phyloP scores from a whole-genome alignment of 2,797 vertebrate species.

The Poeciliopsis presidionis region DNA sequence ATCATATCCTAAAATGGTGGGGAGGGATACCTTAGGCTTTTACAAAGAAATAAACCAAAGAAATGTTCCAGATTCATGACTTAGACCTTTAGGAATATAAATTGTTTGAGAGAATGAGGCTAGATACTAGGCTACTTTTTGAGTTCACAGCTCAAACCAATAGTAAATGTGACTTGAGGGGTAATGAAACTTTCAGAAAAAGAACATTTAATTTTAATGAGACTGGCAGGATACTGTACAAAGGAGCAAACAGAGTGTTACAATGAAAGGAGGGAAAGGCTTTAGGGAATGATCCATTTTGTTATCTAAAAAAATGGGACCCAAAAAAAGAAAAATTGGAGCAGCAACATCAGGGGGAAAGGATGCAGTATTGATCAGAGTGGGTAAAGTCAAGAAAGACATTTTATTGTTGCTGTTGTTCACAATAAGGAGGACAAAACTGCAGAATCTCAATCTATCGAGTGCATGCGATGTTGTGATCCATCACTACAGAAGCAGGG shows the following conservation, averaged over 20 bases:
- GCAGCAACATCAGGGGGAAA: background rate
- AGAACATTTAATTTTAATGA: constrained; percentile 1
- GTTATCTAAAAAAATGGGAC: background rate
- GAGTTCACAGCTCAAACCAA: constrained; percentile 14
- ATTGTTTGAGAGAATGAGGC: constrained; percentile 12
- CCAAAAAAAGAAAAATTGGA: constrained; percentile 1
- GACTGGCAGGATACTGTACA: background rate
- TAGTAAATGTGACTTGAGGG: constrained; percentile 10
- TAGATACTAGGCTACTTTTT: constrained; percentile 21
- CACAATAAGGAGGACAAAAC: constrained; percentile 62
- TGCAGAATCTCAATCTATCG: constrained; percentile 58
- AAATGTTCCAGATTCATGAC: constrained; percentile 15
- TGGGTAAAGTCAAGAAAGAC: constrained; percentile 26
- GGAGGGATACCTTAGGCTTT: background rate
- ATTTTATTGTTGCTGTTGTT: constrained; percentile 51
- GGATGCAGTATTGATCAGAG: constrained; percentile 30
- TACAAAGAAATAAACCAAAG: background rate
- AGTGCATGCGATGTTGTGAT: constrained; percentile 53
- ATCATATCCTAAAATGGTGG: background rate
- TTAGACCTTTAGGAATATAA: constrained; percentile 15
- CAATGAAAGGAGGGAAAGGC: background rate
- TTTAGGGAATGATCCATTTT: constrained; percentile 17
- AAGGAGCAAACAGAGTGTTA: background rate
- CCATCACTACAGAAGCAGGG: constrained; percentile 56
- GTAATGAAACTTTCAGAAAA: background rate